Evolutionary conservation across 2,888 invertebrate species (phyloP).

Genomic region (Macrophya alboannulata): DNA sequence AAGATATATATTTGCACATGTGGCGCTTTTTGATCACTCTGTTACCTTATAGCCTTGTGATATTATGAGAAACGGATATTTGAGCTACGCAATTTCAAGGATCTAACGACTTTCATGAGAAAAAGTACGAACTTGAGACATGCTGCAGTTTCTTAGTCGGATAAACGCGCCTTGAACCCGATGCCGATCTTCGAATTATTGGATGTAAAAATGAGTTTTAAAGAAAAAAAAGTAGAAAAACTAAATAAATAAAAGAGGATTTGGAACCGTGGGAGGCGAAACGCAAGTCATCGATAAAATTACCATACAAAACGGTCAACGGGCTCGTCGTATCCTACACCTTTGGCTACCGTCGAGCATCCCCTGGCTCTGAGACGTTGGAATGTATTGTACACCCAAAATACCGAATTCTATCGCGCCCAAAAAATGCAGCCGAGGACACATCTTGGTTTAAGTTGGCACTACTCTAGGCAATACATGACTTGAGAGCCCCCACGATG

Average conservation of each 20-base stretch:
- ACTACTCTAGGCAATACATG: too few species aligned
- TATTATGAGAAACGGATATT: conserved; percentile 15
- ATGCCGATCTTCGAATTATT: neutral
- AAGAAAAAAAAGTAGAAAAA: neutral
- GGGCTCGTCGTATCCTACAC: conserved; percentile 55
- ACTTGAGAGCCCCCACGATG: too few species aligned
- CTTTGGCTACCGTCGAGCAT: conserved; percentile 8
- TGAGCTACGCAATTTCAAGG: neutral
- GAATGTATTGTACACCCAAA: neutral
- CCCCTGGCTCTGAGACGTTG: conserved; percentile 23
- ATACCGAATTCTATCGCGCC: neutral
- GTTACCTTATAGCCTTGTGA: conserved; percentile 22
- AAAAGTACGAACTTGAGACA: too few species aligned
- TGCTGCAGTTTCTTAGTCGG: too few species aligned
- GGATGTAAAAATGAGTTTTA: neutral
- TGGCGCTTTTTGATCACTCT: conserved; percentile 1
- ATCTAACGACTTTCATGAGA: neutral
- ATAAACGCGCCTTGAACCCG: neutral
- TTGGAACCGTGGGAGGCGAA: conserved; percentile 59
- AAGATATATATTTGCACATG: neutral
- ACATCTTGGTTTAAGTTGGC: too few species aligned
- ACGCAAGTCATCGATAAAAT: conserved; percentile 67
- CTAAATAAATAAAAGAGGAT: conserved; percentile 36
- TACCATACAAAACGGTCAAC: conserved; percentile 72
- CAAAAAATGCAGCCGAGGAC: too few species aligned